Evolutionary conservation across 2,797 vertebrate species (phyloP).

Genomic region (Crocidura indochinensis): DNA sequence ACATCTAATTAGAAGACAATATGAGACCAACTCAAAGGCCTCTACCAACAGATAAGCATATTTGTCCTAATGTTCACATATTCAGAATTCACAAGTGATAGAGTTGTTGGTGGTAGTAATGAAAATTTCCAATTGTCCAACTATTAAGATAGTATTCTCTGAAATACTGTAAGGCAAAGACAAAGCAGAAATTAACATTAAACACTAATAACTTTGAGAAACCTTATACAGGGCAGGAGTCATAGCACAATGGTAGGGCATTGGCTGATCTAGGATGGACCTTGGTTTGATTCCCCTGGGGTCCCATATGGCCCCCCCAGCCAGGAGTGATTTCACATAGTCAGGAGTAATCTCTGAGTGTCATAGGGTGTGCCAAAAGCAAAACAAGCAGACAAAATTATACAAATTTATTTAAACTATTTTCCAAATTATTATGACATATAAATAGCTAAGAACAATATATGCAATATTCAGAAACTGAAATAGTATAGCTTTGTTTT

Average conservation of each 20-base stretch:
- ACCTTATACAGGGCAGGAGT: neutral
- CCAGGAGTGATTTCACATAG: no score
- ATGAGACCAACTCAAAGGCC: no score
- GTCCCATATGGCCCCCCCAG: no score
- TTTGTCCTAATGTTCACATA: neutral
- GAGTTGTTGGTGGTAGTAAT: neutral
- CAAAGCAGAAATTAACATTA: slow-evolving; percentile 12
- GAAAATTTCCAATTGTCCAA: slow-evolving; percentile 30
- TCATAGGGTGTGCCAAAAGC: no score
- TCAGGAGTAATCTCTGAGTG: no score
- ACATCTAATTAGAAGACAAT: no score
- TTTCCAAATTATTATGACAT: slow-evolving; percentile 45
- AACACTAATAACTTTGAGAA: slow-evolving; percentile 55
- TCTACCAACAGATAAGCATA: neutral
- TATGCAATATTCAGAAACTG: neutral
- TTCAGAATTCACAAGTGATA: slow-evolving; percentile 27
- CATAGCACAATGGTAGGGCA: no score
- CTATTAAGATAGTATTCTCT: neutral
- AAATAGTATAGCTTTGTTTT: neutral
- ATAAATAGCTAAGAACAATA: slow-evolving; percentile 58
- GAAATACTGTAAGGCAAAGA: slow-evolving; percentile 27
- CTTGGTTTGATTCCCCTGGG: no score
- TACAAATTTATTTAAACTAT: slow-evolving; percentile 45
- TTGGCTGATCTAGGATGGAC: no score
- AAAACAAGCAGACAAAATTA: neutral